These are phyloP conservation scores for Drosophila tsacasi DNA, from an alignment of 1,140 invertebrate species.

Conservation along the genomic window DNA sequence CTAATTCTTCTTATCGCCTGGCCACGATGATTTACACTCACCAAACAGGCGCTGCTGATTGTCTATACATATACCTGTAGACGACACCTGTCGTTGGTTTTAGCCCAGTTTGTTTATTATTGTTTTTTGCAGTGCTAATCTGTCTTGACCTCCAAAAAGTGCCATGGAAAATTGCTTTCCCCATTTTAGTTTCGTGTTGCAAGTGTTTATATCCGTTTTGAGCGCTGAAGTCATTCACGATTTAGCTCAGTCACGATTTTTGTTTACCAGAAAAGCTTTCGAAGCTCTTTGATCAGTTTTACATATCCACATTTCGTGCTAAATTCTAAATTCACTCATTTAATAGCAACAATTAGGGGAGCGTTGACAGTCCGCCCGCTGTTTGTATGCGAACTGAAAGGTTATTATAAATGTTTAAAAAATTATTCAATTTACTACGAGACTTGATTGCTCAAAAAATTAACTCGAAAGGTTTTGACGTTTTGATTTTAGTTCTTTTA, in stretches of 20 bases:
- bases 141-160: conserved; percentile 31
- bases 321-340: conserved; percentile 42
- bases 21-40: conserved; percentile 34
- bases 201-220: conserved; percentile 52
- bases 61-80: conserved; percentile 22
- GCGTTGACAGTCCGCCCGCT: conserved; percentile 23
- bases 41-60: conserved; percentile 30
- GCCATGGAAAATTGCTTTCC: conserved; percentile 43
- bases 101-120: conserved; percentile 23
- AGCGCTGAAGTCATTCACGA: conserved; percentile 37
- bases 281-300: conserved; percentile 38
- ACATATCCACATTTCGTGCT: conserved; percentile 41
- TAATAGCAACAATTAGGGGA: conserved; percentile 36
- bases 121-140: conserved; percentile 12
- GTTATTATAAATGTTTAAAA: not conserved
- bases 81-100: conserved; percentile 21
- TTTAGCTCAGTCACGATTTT: conserved; percentile 62
- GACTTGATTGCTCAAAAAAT: not conserved
- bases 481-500: not conserved
- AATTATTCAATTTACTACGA: not conserved
- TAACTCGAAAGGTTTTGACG: not conserved
- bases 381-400: conserved; percentile 7
- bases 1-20: conserved; percentile 58
- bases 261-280: conserved; percentile 24
- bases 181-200: conserved; percentile 28